Evolutionary conservation across 2,113 vertebrate species (phyloP).

Genomic region (Saguinus midas): DNA sequence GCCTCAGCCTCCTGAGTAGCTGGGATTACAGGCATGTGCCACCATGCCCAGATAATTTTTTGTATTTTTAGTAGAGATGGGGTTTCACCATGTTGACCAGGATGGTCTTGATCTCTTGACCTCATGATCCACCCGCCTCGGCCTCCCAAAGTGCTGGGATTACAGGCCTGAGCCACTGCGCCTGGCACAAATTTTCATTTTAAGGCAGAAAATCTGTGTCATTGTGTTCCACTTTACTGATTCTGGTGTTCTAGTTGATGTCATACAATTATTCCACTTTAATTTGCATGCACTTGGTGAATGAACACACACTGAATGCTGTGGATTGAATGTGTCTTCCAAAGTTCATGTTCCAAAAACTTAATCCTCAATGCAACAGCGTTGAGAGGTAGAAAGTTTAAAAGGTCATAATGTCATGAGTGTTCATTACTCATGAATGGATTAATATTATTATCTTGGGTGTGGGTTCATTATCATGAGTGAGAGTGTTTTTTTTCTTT

Average conservation of each 20-base stretch:
- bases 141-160: no score
- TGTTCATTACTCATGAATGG: neutral
- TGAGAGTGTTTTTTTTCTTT: neutral
- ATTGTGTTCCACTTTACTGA: neutral
- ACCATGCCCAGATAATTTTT: no score
- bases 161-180: no score
- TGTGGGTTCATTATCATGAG: neutral
- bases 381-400: neutral
- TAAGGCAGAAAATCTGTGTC: neutral
- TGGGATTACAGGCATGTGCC: no score
- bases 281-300: neutral
- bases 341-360: neutral
- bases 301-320: neutral
- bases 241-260: neutral
- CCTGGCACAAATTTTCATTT: neutral
- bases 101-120: no score
- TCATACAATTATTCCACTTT: neutral
- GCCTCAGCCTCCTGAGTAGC: no score
- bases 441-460: neutral
- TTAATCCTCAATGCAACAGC: neutral
- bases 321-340: neutral
- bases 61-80: no score
- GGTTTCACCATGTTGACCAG: no score
- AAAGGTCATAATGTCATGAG: neutral
- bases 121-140: no score